Evolutionary conservation across 2,888 invertebrate genomes (phyloP).

Genomic region (Endomychus coccineus): DNA sequence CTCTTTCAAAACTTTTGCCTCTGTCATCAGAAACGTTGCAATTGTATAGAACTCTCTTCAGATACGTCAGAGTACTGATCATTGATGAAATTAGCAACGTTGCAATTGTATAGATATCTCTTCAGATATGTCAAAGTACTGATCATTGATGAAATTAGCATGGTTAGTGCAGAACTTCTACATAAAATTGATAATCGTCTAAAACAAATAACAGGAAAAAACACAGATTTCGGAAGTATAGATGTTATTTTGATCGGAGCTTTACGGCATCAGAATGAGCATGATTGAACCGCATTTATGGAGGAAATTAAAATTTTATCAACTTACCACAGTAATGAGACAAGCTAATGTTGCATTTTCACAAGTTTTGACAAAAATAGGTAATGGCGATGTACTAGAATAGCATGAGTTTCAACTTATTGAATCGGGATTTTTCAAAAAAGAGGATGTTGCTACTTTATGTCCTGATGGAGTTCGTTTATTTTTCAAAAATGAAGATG

Average conservation of each 20-base stretch:
- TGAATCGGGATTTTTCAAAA: conserved; percentile 1
- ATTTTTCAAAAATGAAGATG: not conserved
- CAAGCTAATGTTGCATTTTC: conserved; percentile 1
- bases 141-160: conserved; percentile 26
- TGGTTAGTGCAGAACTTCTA: conserved; percentile 16
- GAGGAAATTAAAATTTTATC: not conserved
- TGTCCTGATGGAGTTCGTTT: conserved; percentile 5
- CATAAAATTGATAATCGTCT: conserved; percentile 8
- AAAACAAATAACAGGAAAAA: conserved; percentile 18
- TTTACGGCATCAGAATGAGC: conserved; percentile 35
- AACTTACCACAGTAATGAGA: not conserved
- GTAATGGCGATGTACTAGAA: conserved; percentile 1
- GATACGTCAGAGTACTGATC: no score
- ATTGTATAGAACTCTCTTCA: conserved; percentile 9
- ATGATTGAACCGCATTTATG: conserved; percentile 2
- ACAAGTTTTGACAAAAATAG: not conserved
- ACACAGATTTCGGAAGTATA: conserved; percentile 34
- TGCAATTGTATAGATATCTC: conserved; percentile 32
- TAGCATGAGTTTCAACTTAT: not conserved
- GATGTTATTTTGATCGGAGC: conserved; percentile 36
- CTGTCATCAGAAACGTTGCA: conserved; percentile 19
- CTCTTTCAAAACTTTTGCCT: conserved; percentile 14
- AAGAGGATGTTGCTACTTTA: not conserved
- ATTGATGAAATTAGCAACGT: no score
- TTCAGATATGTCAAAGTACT: conserved; percentile 37